Conservation (phyloP, 2,797 vertebrate genomes). For the Sebastes ruberrimus region DNA sequence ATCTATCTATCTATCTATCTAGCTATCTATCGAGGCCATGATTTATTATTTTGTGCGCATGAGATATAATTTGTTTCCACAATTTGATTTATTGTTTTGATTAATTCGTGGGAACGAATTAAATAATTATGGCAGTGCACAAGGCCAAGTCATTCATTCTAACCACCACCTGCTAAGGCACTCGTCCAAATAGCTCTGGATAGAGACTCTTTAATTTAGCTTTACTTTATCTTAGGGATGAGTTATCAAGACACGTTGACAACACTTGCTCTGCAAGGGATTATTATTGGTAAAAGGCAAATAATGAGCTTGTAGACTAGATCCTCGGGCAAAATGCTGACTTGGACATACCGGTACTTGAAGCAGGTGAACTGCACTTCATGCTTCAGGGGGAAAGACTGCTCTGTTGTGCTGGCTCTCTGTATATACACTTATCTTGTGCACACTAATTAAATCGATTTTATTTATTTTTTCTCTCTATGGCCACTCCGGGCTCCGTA, state of each 20-base stretch:
- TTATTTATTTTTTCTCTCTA: too few species aligned
- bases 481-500: too few species aligned
- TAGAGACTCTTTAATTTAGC: neutral
- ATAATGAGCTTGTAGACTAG: neutral
- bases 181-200: neutral
- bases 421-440: too few species aligned
- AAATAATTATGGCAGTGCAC: neutral
- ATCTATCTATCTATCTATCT: too few species aligned
- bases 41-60: too few species aligned
- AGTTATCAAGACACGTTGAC: neutral
- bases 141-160: neutral
- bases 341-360: neutral
- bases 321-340: neutral
- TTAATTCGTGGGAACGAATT: neutral
- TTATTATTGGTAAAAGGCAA: neutral
- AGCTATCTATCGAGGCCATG: too few species aligned
- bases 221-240: neutral
- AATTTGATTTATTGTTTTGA: too few species aligned
- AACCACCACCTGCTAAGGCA: neutral
- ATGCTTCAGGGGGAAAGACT: too few species aligned
- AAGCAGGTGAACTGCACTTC: neutral
- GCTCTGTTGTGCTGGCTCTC: too few species aligned
- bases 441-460: too few species aligned
- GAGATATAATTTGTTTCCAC: too few species aligned
- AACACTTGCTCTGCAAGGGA: neutral